These are phyloP conservation scores for Harpagifer antarcticus DNA, from an alignment of 2,797 vertebrate species.

Conservation along the genomic window DNA sequence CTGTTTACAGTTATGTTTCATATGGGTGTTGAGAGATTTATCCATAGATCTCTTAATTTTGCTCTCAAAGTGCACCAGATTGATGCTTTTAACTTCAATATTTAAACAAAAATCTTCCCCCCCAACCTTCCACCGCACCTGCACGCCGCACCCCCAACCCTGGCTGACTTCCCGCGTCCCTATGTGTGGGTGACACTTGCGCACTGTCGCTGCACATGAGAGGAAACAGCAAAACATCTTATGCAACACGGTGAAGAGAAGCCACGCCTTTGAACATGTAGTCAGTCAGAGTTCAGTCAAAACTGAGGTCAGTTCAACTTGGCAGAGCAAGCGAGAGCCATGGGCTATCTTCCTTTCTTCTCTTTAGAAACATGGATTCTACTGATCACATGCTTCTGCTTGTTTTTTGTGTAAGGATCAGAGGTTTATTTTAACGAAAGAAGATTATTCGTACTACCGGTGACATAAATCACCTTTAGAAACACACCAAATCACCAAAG, in stretches of 20 bases:
- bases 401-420: constrained; percentile 60
- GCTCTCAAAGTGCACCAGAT: too few relatives aligned
- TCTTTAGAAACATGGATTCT: constrained; percentile 67
- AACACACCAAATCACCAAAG: neutral
- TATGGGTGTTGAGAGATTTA: too few relatives aligned
- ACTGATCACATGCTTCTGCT: constrained; percentile 45
- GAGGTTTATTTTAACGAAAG: neutral
- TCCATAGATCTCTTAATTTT: too few relatives aligned
- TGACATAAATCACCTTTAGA: neutral
- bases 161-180: neutral
- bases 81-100: too few relatives aligned
- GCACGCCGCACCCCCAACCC: too few relatives aligned
- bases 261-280: neutral
- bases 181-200: neutral
- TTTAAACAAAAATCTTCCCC: too few relatives aligned
- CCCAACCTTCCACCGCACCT: too few relatives aligned
- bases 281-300: neutral
- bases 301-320: neutral
- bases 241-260: neutral
- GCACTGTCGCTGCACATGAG: neutral
- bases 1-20: too few relatives aligned
- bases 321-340: neutral
- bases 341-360: constrained; percentile 49
- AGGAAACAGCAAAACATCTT: neutral
- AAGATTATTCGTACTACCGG: neutral